phyloP scores from a whole-genome alignment of 2,113 vertebrate species.

The Sprattus sprattus region DNA sequence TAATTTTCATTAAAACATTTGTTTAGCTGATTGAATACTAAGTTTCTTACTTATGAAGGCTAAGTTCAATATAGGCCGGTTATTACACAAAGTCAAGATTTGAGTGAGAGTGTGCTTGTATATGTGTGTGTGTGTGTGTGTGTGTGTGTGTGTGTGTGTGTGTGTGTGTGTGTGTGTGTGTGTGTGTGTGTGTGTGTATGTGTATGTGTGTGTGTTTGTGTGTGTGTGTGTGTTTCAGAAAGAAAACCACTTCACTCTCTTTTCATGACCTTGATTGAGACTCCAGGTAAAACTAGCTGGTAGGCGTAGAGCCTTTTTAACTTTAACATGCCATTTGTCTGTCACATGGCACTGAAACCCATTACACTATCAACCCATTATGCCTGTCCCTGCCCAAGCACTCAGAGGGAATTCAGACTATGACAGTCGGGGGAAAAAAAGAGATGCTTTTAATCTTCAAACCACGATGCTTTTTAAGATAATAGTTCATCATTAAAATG shows the following conservation, averaged over 20 bases:
- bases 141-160: constrained; percentile 23
- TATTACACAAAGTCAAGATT: no score
- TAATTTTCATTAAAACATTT: no score
- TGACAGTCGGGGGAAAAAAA: neutral
- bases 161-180: constrained; percentile 17
- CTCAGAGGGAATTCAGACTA: neutral
- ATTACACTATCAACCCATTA: neutral
- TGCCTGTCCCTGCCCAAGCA: neutral
- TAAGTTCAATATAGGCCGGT: no score
- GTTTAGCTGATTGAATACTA: no score
- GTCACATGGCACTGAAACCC: neutral
- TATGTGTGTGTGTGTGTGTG: constrained; percentile 18
- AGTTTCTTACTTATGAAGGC: no score
- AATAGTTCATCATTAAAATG: constrained; percentile 5
- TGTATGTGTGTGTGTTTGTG: neutral
- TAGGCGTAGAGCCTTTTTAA: neutral
- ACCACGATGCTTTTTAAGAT: constrained; percentile 20
- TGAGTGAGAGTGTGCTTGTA: no score
- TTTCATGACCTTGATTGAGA: neutral
- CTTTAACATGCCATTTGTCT: neutral
- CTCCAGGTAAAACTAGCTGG: neutral
- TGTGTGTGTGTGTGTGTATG: constrained; percentile 22
- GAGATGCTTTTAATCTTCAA: neutral
- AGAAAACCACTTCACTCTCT: neutral
- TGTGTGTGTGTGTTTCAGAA: neutral